These are phyloP conservation scores for Baryphthengus martii DNA, from an alignment of 2,113 vertebrate species.

Conservation along the genomic window DNA sequence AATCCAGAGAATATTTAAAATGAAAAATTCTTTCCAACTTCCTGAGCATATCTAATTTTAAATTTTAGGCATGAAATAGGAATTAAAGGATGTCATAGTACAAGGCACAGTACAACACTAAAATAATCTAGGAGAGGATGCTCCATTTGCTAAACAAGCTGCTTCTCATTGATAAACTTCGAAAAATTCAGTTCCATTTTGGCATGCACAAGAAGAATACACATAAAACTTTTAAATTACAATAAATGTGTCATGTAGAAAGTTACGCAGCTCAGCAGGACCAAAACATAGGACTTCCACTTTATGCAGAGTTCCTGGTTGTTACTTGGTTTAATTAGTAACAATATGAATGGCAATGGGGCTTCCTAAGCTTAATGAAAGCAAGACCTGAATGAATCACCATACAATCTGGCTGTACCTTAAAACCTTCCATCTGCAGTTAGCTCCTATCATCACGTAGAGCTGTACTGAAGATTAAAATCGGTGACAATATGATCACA, in stretches of 20 bases:
- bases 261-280: neutral
- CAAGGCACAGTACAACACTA: conserved; percentile 43
- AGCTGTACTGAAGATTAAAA: neutral
- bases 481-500: neutral
- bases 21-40: conserved; percentile 48
- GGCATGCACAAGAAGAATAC: conserved; percentile 8
- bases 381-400: neutral
- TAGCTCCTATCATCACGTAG: neutral
- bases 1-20: conserved; percentile 63
- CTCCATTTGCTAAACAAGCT: conserved; percentile 68
- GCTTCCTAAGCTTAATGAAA: neutral
- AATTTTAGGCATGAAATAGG: conserved; percentile 66
- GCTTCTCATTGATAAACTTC: conserved; percentile 62
- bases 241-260: neutral
- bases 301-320: neutral
- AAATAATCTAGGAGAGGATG: conserved; percentile 58
- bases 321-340: neutral
- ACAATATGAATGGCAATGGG: neutral
- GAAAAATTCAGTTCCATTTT: conserved; percentile 30
- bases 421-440: neutral
- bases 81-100: conserved; percentile 50
- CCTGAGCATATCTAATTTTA: conserved; percentile 68
- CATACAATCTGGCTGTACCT: neutral
- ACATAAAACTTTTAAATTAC: conserved; percentile 29
- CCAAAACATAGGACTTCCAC: neutral